Evolutionary conservation across 1,140 invertebrate species (phyloP), one percentile per base, ranked within the genome.

Genomic region (Macrostomum lignano): DNA sequence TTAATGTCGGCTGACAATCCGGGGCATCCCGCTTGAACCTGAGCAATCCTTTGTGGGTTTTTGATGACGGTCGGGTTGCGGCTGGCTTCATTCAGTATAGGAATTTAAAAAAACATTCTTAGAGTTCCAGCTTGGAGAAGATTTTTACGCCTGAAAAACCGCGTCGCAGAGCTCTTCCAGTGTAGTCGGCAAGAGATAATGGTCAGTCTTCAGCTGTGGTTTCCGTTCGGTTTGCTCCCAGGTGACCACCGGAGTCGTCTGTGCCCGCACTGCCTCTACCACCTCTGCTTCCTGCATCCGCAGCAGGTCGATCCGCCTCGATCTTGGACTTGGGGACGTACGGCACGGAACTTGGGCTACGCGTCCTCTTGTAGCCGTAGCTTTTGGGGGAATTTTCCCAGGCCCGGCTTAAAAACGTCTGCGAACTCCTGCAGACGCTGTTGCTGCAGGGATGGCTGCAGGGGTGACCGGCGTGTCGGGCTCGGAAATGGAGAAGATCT

Each of bases 191-290:
- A 48, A 40, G 10, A 40, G 40, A 22, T 45, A 42, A 15, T 38
- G 30, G 28, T 45, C 44, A 35, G 40, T 39, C 7, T 23, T 26
- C 1, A 33, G 37, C 1, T 34, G 28, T 10, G 17, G 7, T 25
- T 49, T 47, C 52, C 55, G 40, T 64, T 46, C 1, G 45, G 30
- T 37, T 65, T 65, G 13, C 45, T 21, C 1, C 63, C 52, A 2
- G 53, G 43, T 0, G n/a, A 66, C 62, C 5, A 66, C 41, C 0
- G 60, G 61, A 3, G 61, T 52, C 4, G 53, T 59, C 62, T 60
- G 65, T 25, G 60, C 48, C 28, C 51, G 44, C 11, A 60, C 48
- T 31, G 42, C 41, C 31, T 40, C 28, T 11, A 60, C 48, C 13
- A 57, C 45, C 21, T 52, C 50, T 33, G 49, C 39, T 5, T 31